phyloP scores from a whole-genome alignment of 2,888 invertebrate species.

The Aleiodes leptofemur region DNA sequence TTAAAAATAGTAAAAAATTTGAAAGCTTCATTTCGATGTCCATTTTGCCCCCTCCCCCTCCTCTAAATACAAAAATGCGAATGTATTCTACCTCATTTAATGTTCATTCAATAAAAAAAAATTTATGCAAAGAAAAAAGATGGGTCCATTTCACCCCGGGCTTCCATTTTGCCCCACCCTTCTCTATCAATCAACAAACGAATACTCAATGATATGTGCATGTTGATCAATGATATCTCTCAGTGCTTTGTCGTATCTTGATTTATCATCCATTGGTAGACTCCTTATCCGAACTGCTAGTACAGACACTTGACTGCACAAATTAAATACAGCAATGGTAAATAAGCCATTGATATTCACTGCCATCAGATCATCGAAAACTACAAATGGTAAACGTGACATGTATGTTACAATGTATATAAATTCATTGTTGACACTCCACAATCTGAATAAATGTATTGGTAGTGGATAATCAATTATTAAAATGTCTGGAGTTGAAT shows the following conservation, averaged over 20 bases:
- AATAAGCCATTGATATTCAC: not conserved
- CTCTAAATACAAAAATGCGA: too few relatives aligned
- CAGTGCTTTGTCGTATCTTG: not conserved
- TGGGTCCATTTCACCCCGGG: too few relatives aligned
- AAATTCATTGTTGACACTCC: slow-evolving; percentile 23
- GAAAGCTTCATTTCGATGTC: too few relatives aligned
- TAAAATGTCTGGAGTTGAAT: not conserved
- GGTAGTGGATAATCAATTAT: slow-evolving; percentile 37
- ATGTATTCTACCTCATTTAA: too few relatives aligned
- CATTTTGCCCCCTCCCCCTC: too few relatives aligned
- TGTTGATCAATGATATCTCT: not conserved
- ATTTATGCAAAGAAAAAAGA: too few relatives aligned
- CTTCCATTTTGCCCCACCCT: too few relatives aligned
- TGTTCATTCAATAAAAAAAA: too few relatives aligned
- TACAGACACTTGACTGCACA: slow-evolving; percentile 47
- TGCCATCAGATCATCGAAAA: slow-evolving; percentile 3
- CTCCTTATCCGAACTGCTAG: slow-evolving; percentile 41
- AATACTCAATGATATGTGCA: not conserved
- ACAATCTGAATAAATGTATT: slow-evolving; percentile 25
- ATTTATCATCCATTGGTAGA: not conserved
- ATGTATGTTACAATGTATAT: slow-evolving; percentile 32
- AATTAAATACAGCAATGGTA: slow-evolving; percentile 31
- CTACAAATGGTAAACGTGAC: slow-evolving; percentile 14
- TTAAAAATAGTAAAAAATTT: too few relatives aligned
- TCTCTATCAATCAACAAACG: too few relatives aligned